Evolutionary conservation across 30 jellyfish, hydroid and myxozoan species (phyloP).

Genomic region (Hydractinia echinata): DNA sequence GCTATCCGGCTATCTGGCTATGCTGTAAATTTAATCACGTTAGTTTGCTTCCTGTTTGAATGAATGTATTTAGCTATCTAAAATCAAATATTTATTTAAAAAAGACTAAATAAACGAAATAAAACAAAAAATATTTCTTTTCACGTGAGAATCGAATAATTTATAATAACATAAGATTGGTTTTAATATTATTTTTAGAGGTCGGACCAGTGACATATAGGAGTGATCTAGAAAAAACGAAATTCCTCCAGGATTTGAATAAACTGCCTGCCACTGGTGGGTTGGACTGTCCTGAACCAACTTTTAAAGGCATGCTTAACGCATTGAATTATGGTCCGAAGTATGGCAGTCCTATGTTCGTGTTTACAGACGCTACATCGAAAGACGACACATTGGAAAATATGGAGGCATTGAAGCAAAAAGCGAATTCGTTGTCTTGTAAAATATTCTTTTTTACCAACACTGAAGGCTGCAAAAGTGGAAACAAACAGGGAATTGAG

Average conservation of each 20-base stretch:
- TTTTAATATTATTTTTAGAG: neutral
- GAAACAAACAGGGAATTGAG: constrained; percentile 28
- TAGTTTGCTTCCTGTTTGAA: no score
- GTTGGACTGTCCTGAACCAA: constrained; percentile 83
- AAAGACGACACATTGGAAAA: constrained; percentile 69
- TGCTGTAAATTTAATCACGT: no score
- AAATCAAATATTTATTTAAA: no score
- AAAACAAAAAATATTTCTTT: no score
- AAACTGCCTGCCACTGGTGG: constrained; percentile 70
- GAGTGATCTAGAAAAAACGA: constrained; percentile 41
- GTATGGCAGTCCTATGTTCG: constrained; percentile 83
- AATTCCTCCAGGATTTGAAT: constrained; percentile 55
- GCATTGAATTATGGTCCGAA: constrained; percentile 86
- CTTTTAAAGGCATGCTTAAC: constrained; percentile 79
- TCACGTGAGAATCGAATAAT: neutral
- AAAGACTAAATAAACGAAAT: no score
- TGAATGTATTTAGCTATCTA: no score
- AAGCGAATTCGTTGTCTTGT: constrained; percentile 43
- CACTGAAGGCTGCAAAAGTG: constrained; percentile 42
- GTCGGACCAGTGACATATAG: constrained; percentile 52
- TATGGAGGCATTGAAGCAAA: constrained; percentile 55
- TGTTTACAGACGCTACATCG: constrained; percentile 86
- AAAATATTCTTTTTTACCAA: constrained; percentile 57
- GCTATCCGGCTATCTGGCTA: no score
- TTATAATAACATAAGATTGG: neutral